Base-by-base conservation (phyloP, 1,140 invertebrate genomes). In the Megalopta genalis region DNA sequence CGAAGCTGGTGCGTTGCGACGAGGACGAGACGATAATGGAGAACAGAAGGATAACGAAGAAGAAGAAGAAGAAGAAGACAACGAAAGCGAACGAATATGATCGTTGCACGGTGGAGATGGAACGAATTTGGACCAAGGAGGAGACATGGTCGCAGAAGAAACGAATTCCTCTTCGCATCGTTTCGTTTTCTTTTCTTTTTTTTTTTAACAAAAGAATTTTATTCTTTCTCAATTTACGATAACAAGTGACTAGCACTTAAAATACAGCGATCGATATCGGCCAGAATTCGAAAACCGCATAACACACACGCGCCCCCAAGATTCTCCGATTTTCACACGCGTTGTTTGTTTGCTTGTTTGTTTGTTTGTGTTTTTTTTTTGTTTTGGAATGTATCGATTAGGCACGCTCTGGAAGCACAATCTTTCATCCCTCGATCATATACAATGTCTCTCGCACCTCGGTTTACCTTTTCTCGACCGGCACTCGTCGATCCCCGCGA, bases 241-340 rank as follows among this genome's bases (percentile, higher is more conserved):
- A 91, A 90, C 90, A 90, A 91, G 90, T 91, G 90, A 91, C 90
- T 91, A 91, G 90, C 90, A 91, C 90, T 91, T 90, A 89, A 85
- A 90, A 90, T 90, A 90, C 89, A 87, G 77, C 83, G 81, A 88
- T 83, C 81, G 78, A 85, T 84, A 79, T 85, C 79, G 77, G 81
- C 86, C 73, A 69, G 77, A 74, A 83, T 84, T 84, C 78, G 70
- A 72, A 79, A 81, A 67, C 60, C 63, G 52, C 67, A 59, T 65
- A 46, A 84, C 65, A 78, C 71, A 84, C 74, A 78, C 86, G 66
- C 82, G 69, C 60, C 39, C 76, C 25, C 59, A 67, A 62, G 49
- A 81, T 71, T 67, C 57, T 66, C 63, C 46, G 18, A 77, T 65
- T 46, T 74, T 52, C 79, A 32, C 79, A 64, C 80, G 49, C 49